A percentile compares a stretch with the other conserved stretches of the same genome.
phyloP scores from a whole-genome alignment of 2,888 invertebrate species.

The Sesia apiformis region DNA sequence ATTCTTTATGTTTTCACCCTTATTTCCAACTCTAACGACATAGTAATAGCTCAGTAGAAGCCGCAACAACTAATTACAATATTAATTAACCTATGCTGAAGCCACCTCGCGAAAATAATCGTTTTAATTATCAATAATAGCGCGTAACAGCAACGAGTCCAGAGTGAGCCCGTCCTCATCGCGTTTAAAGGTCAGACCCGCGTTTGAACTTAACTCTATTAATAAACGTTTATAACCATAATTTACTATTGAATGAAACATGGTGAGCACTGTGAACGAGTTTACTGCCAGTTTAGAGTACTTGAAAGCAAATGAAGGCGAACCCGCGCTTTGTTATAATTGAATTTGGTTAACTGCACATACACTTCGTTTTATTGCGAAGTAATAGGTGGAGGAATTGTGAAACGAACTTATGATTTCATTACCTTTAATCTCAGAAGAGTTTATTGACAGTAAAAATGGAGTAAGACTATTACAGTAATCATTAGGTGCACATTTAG shows the following conservation, averaged over 20 bases:
- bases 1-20: too few relatives aligned
- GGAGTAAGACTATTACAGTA: conserved; percentile 22
- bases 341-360: conserved; percentile 42
- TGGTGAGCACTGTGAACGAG: conserved; percentile 4
- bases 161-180: background rate
- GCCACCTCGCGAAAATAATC: too few relatives aligned
- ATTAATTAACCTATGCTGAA: too few relatives aligned
- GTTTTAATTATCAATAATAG: conserved; percentile 41
- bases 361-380: conserved; percentile 32
- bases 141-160: conserved; percentile 10
- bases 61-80: too few relatives aligned
- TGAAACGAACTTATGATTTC: conserved; percentile 29
- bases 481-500: conserved; percentile 16
- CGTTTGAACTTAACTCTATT: conserved; percentile 13
- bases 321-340: conserved; percentile 25
- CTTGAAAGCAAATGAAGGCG: background rate
- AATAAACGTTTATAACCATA: conserved; percentile 22
- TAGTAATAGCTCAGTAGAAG: too few relatives aligned
- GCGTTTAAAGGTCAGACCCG: conserved; percentile 5
- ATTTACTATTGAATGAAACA: conserved; percentile 14
- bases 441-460: conserved; percentile 42
- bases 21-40: too few relatives aligned
- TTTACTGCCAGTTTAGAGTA: conserved; percentile 1
- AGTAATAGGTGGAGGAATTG: conserved; percentile 37
- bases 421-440: conserved; percentile 35